These are phyloP conservation scores for Myiopsitta monachus DNA, from an alignment of 2,113 vertebrate genomes.

Conservation along the genomic window DNA sequence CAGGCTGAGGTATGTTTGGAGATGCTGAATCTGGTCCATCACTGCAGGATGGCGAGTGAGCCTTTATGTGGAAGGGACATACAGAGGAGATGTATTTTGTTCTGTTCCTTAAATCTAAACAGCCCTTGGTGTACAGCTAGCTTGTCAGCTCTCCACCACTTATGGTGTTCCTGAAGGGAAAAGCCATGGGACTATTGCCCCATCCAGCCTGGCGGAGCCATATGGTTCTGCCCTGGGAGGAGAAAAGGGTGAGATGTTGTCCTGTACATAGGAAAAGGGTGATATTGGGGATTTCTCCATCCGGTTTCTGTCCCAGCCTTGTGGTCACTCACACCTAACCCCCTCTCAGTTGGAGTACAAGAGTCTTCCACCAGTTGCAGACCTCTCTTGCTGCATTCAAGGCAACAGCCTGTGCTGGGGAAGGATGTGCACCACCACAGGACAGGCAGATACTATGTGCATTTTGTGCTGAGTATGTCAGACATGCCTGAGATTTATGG, in stretches of 20 bases:
- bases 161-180: not conserved
- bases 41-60: not conserved
- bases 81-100: not conserved
- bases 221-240: not conserved
- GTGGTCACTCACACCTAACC: not conserved
- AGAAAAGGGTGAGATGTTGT: not conserved
- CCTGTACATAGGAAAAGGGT: not conserved
- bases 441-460: accelerated
- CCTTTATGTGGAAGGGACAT: not conserved
- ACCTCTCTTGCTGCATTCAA: not conserved
- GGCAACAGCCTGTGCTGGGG: not conserved
- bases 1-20: not conserved
- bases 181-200: not conserved
- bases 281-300: not conserved
- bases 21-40: not conserved
- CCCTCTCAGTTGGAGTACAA: not conserved
- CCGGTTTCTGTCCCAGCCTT: not conserved
- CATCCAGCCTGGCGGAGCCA: not conserved
- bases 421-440: accelerated
- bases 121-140: accelerated
- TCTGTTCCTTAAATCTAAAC: not conserved
- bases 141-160: not conserved
- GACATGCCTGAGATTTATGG: not conserved
- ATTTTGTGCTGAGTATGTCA: not conserved
- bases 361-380: not conserved